These are phyloP conservation scores for Sebastes trivittatus DNA, from an alignment of 2,797 vertebrate species.

Conservation along the genomic window DNA sequence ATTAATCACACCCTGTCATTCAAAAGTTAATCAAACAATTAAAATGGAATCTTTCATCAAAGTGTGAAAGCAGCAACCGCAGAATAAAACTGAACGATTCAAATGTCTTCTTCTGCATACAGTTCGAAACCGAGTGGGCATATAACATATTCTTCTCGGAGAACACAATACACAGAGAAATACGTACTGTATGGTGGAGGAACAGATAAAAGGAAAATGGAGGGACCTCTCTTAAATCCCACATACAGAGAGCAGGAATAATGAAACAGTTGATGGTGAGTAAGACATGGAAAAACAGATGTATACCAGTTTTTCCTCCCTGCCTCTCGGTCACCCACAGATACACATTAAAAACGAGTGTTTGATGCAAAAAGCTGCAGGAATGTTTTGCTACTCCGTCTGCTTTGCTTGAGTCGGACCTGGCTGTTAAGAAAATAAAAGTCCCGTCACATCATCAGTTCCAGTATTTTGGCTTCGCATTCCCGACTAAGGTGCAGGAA, in stretches of 20 bases:
- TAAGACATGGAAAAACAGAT: slow-evolving; percentile 11
- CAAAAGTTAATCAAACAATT: slow-evolving; percentile 12
- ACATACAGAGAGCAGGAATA: slow-evolving; percentile 9
- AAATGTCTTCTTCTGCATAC: not conserved
- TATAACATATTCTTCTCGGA: slow-evolving; percentile 16
- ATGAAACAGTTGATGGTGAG: slow-evolving; percentile 5
- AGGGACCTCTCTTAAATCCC: not conserved
- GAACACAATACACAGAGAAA: not conserved
- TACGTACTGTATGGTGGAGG: not conserved
- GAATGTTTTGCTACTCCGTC: slow-evolving; percentile 15
- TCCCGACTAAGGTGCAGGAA: not conserved
- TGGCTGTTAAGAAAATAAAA: slow-evolving; percentile 1
- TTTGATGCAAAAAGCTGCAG: slow-evolving; percentile 5
- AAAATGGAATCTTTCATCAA: not conserved
- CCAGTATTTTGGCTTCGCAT: not conserved
- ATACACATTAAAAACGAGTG: not conserved
- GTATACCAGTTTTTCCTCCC: not conserved
- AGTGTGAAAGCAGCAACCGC: not conserved
- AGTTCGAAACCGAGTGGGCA: slow-evolving; percentile 11
- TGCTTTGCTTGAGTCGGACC: slow-evolving; percentile 1
- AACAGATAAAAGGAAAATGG: slow-evolving; percentile 2
- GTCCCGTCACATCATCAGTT: slow-evolving; percentile 8
- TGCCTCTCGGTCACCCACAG: not conserved
- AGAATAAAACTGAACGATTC: not conserved
- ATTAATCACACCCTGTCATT: slow-evolving; percentile 4